phyloP scores from a whole-genome alignment of 2,113 vertebrate species.

The Panurus biarmicus region DNA sequence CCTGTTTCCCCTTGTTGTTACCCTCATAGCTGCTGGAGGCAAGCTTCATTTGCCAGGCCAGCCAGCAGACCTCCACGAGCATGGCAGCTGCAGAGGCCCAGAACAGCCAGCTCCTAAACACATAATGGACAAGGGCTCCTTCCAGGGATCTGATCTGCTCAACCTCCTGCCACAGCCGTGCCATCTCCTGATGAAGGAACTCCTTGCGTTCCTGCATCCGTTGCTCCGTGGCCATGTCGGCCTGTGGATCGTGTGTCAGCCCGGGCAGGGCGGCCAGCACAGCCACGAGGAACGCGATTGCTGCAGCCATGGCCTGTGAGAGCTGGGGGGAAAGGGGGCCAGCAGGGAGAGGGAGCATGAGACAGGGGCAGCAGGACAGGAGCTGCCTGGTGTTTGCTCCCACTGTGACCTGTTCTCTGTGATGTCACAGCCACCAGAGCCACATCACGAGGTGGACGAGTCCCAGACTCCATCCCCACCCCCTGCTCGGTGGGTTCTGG shows the following conservation, averaged over 20 bases:
- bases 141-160: neutral
- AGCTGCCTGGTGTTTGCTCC: neutral
- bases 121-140: neutral
- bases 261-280: neutral
- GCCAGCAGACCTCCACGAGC: rapidly evolving
- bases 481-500: neutral
- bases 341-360: neutral
- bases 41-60: neutral
- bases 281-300: rapidly evolving
- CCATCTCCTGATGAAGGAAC: neutral
- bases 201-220: neutral
- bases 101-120: neutral
- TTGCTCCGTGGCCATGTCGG: rapidly evolving
- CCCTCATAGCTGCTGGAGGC: neutral
- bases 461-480: neutral
- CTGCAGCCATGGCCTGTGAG: neutral
- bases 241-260: rapidly evolving
- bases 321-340: neutral
- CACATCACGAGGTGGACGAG: rapidly evolving
- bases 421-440: neutral
- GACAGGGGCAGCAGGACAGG: no score
- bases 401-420: neutral
- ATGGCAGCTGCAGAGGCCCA: neutral
- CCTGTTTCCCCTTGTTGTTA: no score
- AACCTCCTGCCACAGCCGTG: neutral